A percentile compares a stretch with the other conserved stretches of the same genome.
Conservation (phyloP, 1,140 invertebrate species). For the Stegodyphus dumicola region DNA sequence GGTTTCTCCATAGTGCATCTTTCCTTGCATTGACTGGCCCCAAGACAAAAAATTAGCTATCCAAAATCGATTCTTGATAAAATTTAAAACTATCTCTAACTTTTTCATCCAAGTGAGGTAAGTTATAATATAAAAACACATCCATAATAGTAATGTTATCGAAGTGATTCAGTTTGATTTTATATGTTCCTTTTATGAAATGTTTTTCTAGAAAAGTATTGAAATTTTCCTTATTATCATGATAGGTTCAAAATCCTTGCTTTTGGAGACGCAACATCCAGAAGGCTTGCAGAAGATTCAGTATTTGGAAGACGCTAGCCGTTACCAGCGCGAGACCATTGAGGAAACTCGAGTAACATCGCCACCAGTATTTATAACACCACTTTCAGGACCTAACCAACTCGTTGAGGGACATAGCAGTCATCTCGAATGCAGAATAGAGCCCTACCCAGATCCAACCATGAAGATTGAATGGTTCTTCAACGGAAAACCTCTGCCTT, state of each 20-base stretch:
- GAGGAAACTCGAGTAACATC: constrained; percentile 54
- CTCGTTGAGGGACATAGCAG: constrained; percentile 88
- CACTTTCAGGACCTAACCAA: constrained; percentile 83
- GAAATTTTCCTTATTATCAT: constrained; percentile 31
- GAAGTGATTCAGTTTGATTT: too few relatives aligned
- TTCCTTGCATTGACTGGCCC: too few relatives aligned
- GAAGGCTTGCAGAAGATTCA: constrained; percentile 92
- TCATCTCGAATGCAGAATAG: constrained; percentile 77
- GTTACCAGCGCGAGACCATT: constrained; percentile 80
- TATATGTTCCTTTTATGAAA: too few relatives aligned
- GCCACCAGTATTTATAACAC: constrained; percentile 85
- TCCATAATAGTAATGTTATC: too few relatives aligned
- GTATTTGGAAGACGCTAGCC: constrained; percentile 84
- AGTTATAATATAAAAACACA: too few relatives aligned
- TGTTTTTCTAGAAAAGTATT: too few relatives aligned
- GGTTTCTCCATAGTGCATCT: too few relatives aligned
- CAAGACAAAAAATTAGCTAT: too few relatives aligned
- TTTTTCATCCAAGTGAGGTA: too few relatives aligned
- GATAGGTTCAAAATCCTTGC: constrained; percentile 88
- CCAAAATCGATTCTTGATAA: too few relatives aligned
- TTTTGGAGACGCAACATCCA: constrained; percentile 91
- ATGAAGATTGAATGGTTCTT: constrained; percentile 86
- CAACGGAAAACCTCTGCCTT: constrained; percentile 70
- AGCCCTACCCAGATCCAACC: constrained; percentile 90
- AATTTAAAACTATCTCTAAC: too few relatives aligned